Evolutionary conservation across 1,140 invertebrate species (phyloP), one percentile per base, ranked within the genome.

Genomic region (Aphelenchoides fujianensis): DNA sequence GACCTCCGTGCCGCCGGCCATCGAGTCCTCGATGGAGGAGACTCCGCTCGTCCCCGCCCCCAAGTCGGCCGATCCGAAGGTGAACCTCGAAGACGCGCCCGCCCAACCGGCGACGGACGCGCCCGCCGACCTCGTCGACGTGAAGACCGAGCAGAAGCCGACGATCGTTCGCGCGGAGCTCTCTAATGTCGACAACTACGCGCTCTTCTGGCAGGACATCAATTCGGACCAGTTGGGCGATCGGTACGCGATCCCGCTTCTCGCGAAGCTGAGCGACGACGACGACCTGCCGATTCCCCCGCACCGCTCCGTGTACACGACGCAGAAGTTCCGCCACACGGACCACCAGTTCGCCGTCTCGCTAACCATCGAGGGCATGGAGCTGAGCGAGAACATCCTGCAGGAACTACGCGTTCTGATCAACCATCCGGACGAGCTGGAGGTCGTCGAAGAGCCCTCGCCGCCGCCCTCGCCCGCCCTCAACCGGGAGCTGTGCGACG

Each of bases 401-500:
- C 5, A 59, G 27, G 55, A 59, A 23, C 5, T 59, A 19, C 5
- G 19, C 7, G 55, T 32, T 5, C 7, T 59, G 19, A 59, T 59
- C 55, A 19, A 59, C 5, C 5, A 59, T 19, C 23, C 55, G 23
- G 34, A 59, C 19, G 55, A 59, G 12, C 34, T 59, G 55, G 55
- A 59, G 23, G 34, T 59, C 55, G 19, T 59, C 34, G 55, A 59
- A 59, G 19, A 59, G 34, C 12, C 55, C 5, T 19, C 55, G 23
- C 55, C 55, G 23, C 55, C 55, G 5, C 5, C 7, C 12, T 59
- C 55, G 5, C 55, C 55, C 34, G 12, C 5, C 12, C 5, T 7
- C 1, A 37, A 52, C 36, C n/a, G 19, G 32, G 67, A 69, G n/a
- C 2, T 62, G 67, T 32, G 19, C 32, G 63, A 31, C 35, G 69